Base-by-base conservation (phyloP, 1,140 invertebrate genomes). In the Polyergus mexicanus region DNA sequence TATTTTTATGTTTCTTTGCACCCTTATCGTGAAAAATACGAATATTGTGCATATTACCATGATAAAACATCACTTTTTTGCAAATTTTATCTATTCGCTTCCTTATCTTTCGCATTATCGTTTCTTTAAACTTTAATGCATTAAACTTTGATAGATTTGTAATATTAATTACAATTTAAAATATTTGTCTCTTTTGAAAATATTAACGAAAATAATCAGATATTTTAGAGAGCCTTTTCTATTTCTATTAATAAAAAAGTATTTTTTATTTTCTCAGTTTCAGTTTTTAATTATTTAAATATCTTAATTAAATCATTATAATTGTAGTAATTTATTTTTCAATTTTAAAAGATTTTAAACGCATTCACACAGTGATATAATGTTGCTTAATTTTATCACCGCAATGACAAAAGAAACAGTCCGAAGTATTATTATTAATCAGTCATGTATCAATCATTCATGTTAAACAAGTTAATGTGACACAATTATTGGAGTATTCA, bases 391-490 rank as follows among this genome's bases (percentile, higher is more conserved):
- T 19, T 51, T 51, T 51, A 35, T 63, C 25, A 13, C 22, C 10
- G 41, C 13, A 4, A 28, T 66, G 13, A 35, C 0, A 7, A 35
- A 68, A 5, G 16, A 38, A 56, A 38, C 13, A 66, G 5, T 13
- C 2, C 16, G 0, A 25, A 41, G 41, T 44, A 63, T 16, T 63
- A 44, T 44, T 19, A 10, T 68, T 54, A 80, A 77, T n/a, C 35
- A 5, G 8, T 13, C n/a, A 22, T 32, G 2, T 16, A 16, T 5
- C 3, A 60, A 10, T 68, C 13, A 44, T 6, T 44, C 38, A 65
- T 63, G 28, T 78, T 66, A 38, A 58, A 72, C 38, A 58, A 69
- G 7, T 81, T 72, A 44, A 83, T 19, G 22, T 41, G 35, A 41
- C 16, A 69, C 28, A 25, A 71, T 71, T 71, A 8, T 44, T 58